Conservation (phyloP, 2,113 vertebrate genomes). For the Carlito syrichta region DNA sequence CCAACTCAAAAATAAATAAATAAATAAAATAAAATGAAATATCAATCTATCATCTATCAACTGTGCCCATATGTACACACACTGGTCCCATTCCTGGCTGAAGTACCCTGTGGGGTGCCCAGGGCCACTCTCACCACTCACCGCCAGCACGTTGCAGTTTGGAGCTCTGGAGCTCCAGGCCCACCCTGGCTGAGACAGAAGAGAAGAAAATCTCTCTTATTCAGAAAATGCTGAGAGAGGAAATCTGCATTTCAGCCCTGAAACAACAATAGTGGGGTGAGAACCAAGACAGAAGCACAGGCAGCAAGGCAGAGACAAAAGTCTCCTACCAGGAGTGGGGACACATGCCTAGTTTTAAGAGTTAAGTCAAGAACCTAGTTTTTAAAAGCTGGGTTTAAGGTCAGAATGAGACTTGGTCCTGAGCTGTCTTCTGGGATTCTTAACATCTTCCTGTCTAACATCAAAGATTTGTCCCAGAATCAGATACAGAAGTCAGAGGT, state of each 20-base stretch:
- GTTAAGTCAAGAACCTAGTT: not conserved
- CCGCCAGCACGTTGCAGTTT: too few species aligned
- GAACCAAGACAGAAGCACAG: not conserved
- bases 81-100: too few species aligned
- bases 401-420: not conserved
- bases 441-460: not conserved
- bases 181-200: too few species aligned
- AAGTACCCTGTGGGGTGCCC: too few species aligned
- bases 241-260: not conserved
- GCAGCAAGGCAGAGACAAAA: not conserved
- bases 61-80: not conserved
- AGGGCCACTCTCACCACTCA: too few species aligned
- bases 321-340: not conserved
- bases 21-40: too few species aligned
- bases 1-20: too few species aligned
- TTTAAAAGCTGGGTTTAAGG: not conserved
- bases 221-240: not conserved
- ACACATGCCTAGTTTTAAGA: not conserved
- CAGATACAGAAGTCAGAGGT: conserved; percentile 24
- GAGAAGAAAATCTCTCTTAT: not conserved
- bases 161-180: too few species aligned
- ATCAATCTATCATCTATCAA: too few species aligned
- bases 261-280: not conserved
- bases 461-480: not conserved
- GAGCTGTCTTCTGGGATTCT: not conserved